Evolutionary conservation across 30 jellyfish, hydroid and myxozoan species (phyloP).

Genomic region (Clytia hemisphaerica): DNA sequence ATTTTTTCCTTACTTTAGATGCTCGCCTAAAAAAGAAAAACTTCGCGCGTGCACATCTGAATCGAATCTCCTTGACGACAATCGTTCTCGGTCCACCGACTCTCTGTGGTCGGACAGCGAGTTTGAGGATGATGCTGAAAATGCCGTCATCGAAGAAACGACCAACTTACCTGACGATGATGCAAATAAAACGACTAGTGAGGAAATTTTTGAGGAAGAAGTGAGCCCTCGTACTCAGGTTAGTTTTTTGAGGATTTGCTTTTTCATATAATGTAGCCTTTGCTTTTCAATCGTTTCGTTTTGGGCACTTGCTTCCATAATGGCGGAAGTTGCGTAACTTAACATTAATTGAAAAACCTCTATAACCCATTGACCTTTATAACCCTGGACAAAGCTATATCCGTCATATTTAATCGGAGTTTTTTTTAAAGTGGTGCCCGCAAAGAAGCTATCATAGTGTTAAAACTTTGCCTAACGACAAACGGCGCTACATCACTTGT

Average conservation of each 20-base stretch:
- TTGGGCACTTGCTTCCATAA: too few relatives aligned
- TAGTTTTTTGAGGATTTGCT: background rate
- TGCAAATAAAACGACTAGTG: background rate
- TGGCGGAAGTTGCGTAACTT: too few relatives aligned
- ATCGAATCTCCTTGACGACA: slow-evolving; percentile 24
- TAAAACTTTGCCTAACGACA: too few relatives aligned
- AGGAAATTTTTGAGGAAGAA: background rate
- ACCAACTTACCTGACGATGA: background rate
- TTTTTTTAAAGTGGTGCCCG: too few relatives aligned
- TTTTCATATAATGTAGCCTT: background rate
- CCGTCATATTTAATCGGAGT: too few relatives aligned
- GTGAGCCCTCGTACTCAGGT: background rate
- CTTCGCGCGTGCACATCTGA: slow-evolving; percentile 45
- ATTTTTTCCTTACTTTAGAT: too few relatives aligned
- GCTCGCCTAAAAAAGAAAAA: slow-evolving; percentile 11
- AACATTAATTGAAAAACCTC: too few relatives aligned
- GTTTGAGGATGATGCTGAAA: slow-evolving; percentile 60
- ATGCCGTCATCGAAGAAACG: background rate
- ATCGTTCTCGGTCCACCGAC: slow-evolving; percentile 16
- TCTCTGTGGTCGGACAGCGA: slow-evolving; percentile 75
- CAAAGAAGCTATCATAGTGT: too few relatives aligned
- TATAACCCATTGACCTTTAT: too few relatives aligned
- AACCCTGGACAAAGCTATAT: too few relatives aligned
- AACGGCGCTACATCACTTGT: too few relatives aligned
- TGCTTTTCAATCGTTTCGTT: too few relatives aligned